These are phyloP conservation scores for Acipenser oxyrinchus DNA, from an alignment of 2,797 vertebrate species.

Conservation along the genomic window DNA sequence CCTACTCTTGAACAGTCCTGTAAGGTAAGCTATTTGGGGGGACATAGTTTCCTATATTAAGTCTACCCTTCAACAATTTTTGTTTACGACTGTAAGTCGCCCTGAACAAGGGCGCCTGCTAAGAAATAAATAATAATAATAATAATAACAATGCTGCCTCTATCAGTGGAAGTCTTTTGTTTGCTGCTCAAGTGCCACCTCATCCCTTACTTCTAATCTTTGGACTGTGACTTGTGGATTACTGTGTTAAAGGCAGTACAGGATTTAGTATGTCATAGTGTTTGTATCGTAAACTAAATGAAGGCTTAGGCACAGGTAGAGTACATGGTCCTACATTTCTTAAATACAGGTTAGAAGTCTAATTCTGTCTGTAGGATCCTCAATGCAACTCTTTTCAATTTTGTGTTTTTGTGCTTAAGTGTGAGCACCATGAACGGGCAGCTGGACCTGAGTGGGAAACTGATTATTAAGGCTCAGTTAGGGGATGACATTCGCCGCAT, in stretches of 20 bases:
- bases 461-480: slow-evolving; percentile 97
- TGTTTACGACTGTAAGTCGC: not conserved
- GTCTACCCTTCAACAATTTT: not conserved
- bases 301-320: not conserved
- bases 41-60: not conserved
- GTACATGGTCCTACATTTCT: not conserved
- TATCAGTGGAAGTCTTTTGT: not conserved
- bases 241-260: not conserved
- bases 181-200: slow-evolving; percentile 18
- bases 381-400: not conserved
- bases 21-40: not conserved
- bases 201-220: slow-evolving; percentile 26
- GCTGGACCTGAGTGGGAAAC: slow-evolving; percentile 95
- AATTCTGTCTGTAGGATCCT: no score
- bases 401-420: slow-evolving; percentile 14
- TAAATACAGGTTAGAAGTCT: not conserved
- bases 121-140: not conserved
- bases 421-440: slow-evolving; percentile 86
- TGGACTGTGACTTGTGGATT: slow-evolving; percentile 18
- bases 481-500: slow-evolving; percentile 96
- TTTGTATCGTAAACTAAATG: not conserved
- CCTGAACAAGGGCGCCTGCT: not conserved
- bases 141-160: not conserved
- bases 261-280: slow-evolving; percentile 1
- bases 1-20: slow-evolving; percentile 19